Evolutionary conservation across 1,140 invertebrate species (phyloP), one percentile per base, ranked within the genome.

Genomic region (Drosophila grimshawi): DNA sequence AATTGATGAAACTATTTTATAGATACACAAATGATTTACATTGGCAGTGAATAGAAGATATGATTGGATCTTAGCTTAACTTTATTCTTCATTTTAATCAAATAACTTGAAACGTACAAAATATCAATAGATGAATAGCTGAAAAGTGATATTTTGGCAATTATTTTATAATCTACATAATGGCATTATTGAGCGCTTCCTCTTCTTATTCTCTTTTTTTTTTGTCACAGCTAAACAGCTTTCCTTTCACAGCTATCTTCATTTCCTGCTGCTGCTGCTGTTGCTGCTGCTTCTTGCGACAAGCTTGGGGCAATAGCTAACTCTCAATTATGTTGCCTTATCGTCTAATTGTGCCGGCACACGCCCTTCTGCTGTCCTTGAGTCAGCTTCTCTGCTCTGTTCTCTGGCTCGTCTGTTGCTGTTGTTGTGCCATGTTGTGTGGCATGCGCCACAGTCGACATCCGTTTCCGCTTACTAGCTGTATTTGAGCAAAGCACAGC

Each of bases 261-360:
- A 69, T 74, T 74, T 74, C 71, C 71, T 69, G 71, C 30, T 33
- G 11, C 10, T 61, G 32, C 8, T 19, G 30, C n/a, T 33, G n/a
- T 33, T 29, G 29, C 32, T 6, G 10, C 32, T 6, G 10, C 7
- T 57, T 30, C 32, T 35, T 8, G 19, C n/a, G 11, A 7, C 29
- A 8, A 10, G 35, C 63, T 55, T 55, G 51, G 33, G 69, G 69
- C 56, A 30, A 2, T 6, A 45, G 39, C 8, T 39, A 43, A 45
- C 19, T 45, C 65, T 63, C 57, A 61, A 74, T 74, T 74, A 74
- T 69, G 71, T 43, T 69, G 64, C 57, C 71, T 74, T 68, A 74
- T 61, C 56, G 52, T 69, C 57, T 74, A 69, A 74, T 74, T 74
- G 71, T 74, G 57, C 57, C 69, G 35, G 61, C 32, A 37, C 10